A percentile compares a stretch with the other conserved stretches of the same genome.
phyloP scores from a whole-genome alignment of 1,140 invertebrate genomes.

The Palaemon carinicauda region DNA sequence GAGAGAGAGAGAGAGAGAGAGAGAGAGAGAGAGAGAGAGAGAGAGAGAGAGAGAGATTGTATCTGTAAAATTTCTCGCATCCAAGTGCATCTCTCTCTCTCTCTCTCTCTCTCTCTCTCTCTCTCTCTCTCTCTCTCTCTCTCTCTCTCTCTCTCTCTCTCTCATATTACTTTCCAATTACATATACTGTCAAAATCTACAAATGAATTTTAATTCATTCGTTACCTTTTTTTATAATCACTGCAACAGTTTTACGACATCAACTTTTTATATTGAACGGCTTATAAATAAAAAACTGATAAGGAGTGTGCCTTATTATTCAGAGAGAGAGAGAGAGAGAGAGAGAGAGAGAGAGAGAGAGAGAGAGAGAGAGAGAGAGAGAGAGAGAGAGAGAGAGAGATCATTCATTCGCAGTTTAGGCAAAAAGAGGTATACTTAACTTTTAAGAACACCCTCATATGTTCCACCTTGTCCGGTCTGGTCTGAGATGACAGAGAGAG shows the following conservation, averaged over 20 bases:
- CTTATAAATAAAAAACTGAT: not conserved
- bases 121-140: not conserved
- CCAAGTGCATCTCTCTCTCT: no score
- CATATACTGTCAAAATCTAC: no score
- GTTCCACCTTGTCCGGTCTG: no score
- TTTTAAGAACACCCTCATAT: no score
- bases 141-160: not conserved
- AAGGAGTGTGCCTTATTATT: not conserved
- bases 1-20: not conserved
- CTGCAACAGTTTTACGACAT: not conserved
- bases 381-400: constrained; percentile 28
- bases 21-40: constrained; percentile 10
- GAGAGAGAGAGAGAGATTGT: not conserved
- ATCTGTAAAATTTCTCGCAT: not conserved
- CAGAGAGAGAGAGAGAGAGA: constrained; percentile 7
- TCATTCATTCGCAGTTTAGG: no score
- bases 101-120: not conserved
- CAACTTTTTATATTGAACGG: no score
- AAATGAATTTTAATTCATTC: no score
- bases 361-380: constrained; percentile 11
- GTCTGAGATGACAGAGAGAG: no score
- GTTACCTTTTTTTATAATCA: not conserved
- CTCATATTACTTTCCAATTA: no score
- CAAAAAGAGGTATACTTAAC: no score
- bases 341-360: not conserved